phyloP scores from a whole-genome alignment of 2,113 vertebrate genomes.

The Theristicus caerulescens region DNA sequence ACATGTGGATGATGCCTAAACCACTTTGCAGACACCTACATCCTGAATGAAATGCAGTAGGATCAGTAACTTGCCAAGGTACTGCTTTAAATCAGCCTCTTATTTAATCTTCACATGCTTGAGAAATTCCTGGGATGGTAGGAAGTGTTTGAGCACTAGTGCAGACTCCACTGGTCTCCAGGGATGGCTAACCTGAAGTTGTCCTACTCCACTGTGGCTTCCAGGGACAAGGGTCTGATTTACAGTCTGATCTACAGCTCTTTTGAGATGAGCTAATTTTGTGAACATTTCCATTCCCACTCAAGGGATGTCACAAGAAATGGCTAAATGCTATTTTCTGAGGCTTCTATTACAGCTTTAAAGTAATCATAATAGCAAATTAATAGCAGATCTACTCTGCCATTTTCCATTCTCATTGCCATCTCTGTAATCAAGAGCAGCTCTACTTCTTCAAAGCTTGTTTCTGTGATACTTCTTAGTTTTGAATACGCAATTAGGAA shows the following conservation, averaged over 20 bases:
- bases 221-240: not conserved
- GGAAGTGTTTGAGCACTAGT: not conserved
- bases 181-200: not conserved
- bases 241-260: not conserved
- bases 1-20: not conserved
- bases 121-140: not conserved
- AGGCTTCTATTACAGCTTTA: slow-evolving; percentile 9
- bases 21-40: not conserved
- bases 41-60: not conserved
- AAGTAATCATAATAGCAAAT: slow-evolving; percentile 33
- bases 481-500: not conserved
- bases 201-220: not conserved
- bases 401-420: slow-evolving; percentile 24
- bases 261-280: not conserved
- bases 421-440: slow-evolving; percentile 28
- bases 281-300: slow-evolving; percentile 9
- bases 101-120: not conserved
- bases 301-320: slow-evolving; percentile 31
- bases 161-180: not conserved
- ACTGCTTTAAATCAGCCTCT: slow-evolving; percentile 5
- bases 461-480: not conserved
- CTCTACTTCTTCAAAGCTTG: slow-evolving; percentile 3
- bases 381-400: slow-evolving; percentile 31
- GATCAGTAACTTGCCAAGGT: not conserved
- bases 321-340: slow-evolving; percentile 14